Evolutionary conservation across 2,113 vertebrate species (phyloP).

Genomic region (Telmatochromis brichardi): DNA sequence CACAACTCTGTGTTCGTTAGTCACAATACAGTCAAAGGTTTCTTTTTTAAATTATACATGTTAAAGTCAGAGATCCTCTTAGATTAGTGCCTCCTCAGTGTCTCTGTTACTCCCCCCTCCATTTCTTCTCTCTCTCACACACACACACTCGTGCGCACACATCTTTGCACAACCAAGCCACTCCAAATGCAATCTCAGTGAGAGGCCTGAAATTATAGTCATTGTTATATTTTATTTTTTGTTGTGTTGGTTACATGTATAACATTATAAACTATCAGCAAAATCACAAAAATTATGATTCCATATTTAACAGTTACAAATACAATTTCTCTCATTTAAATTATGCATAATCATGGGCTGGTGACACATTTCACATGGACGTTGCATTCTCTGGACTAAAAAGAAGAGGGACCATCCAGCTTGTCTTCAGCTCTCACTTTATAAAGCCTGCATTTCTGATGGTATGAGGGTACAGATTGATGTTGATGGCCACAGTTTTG

Average conservation of each 20-base stretch:
- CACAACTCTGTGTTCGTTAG: neutral
- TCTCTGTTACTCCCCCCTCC: neutral
- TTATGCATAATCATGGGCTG: neutral
- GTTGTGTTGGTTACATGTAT: neutral
- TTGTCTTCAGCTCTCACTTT: neutral
- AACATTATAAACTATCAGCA: neutral
- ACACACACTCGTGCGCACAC: neutral
- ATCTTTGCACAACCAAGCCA: neutral
- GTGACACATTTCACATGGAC: neutral
- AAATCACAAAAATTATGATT: neutral
- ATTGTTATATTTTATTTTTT: neutral
- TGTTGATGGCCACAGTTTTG: neutral
- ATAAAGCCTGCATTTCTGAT: neutral
- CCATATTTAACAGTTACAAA: neutral
- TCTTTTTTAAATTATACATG: neutral
- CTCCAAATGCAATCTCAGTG: neutral
- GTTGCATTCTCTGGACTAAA: neutral
- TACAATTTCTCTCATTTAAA: neutral
- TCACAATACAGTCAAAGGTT: neutral
- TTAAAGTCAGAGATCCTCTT: neutral
- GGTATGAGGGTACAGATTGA: neutral
- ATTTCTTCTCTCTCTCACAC: neutral
- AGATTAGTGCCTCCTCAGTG: neutral
- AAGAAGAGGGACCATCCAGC: neutral
- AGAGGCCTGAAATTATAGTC: neutral